Evolutionary conservation across 2,797 vertebrate genomes (phyloP).

Genomic region (Pangasius krempfi): DNA sequence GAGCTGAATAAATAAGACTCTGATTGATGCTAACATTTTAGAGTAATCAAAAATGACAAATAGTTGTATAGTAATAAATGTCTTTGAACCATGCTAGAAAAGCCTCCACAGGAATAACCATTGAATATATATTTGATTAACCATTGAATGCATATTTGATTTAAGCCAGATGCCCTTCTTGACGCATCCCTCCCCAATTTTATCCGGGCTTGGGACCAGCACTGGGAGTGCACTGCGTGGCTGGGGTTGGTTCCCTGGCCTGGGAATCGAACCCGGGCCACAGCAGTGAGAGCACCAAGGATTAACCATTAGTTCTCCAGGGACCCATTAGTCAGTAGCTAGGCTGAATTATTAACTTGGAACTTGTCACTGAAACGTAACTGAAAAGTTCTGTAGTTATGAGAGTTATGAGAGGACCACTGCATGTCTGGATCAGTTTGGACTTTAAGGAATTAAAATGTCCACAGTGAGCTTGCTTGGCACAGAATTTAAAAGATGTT

Average conservation of each 20-base stretch:
- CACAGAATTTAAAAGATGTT: background rate
- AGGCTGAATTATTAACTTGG: background rate
- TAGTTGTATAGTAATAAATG: background rate
- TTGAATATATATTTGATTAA: too few species aligned
- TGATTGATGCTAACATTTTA: background rate
- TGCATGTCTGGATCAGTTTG: background rate
- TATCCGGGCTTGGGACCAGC: too few species aligned
- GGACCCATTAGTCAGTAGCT: background rate
- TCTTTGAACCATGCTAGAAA: background rate
- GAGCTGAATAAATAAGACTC: background rate
- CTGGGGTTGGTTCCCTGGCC: too few species aligned
- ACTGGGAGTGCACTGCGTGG: too few species aligned
- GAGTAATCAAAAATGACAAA: background rate
- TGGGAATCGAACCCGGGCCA: too few species aligned
- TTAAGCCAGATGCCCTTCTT: too few species aligned
- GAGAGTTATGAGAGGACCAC: background rate
- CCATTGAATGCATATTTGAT: too few species aligned
- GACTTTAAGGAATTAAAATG: background rate
- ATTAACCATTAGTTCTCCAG: too few species aligned
- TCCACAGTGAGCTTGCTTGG: background rate
- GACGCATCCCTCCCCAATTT: too few species aligned
- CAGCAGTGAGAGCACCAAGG: too few species aligned
- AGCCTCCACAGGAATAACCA: background rate
- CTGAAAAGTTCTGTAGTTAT: background rate
- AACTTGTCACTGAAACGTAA: background rate